Evolutionary conservation across 2,797 vertebrate species (phyloP), one percentile per base, ranked within the genome.

Genomic region (Lycodopsis pacificus): DNA sequence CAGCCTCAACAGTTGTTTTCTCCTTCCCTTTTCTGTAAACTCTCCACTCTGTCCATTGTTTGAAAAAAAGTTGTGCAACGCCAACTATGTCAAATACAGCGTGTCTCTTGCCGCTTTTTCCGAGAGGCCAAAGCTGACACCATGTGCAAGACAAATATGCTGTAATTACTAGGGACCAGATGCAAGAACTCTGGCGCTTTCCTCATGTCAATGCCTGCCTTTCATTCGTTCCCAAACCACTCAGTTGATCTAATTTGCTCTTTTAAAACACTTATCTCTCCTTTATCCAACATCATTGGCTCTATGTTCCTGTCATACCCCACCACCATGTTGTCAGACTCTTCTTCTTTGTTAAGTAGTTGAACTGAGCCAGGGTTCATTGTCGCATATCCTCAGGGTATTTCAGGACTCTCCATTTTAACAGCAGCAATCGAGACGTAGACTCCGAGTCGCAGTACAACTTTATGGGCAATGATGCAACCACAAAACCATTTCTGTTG

Each of bases 401-500:
- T 79, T 76, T 83, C 36, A 71, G 73, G 73, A 70, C 49, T 75
- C 46, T 34, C 53, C 42, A 61, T 76, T 64, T 80, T 78, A 81
- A 69, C 58, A 54, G 62, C 65, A 78, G 74, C 15, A 40, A 76
- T 73, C 72, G 70, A 86, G 71, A 80, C 71, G 63, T 79, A 77
- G 81, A 77, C 80, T 71, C 19, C 14, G 36, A 83, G 84, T 86
- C 71, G 81, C 65, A 5, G 69, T 57, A 6, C 74, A 65, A 61
- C 49, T 67, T 64, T 44, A 77, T 59, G 46, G 72, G 77, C 62
- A 65, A 63, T n/a, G 71, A 76, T 76, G 62, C 49, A 53, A 77
- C 89, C 79, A 72, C 87, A 86, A 86, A 86, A 86, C 54, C 81
- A 51, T 76, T 81, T 86, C 77, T 77, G 65, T 75, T 83, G 86